A percentile compares a stretch with the other conserved stretches of the same genome.
These are phyloP conservation scores for Encarsia formosa DNA, from an alignment of 2,888 invertebrate species.

Conservation along the genomic window DNA sequence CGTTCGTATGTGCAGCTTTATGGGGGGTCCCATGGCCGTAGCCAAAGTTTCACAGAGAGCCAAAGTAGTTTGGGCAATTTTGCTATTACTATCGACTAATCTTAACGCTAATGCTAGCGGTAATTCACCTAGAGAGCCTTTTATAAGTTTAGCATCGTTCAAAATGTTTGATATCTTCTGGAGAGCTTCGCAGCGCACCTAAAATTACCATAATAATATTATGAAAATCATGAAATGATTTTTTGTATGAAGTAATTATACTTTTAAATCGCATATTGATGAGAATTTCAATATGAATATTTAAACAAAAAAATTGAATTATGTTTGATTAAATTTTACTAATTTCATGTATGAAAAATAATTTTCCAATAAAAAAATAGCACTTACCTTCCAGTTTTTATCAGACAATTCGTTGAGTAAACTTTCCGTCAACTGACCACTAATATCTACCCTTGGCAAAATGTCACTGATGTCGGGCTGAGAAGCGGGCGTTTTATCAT, in stretches of 20 bases:
- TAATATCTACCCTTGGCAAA: constrained; percentile 75
- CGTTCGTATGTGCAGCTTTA: constrained; percentile 73
- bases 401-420: constrained; percentile 77
- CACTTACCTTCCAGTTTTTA: constrained; percentile 84
- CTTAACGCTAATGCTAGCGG: constrained; percentile 74
- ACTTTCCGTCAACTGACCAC: constrained; percentile 75
- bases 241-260: too few species aligned
- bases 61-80: constrained; percentile 79
- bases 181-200: constrained; percentile 54
- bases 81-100: constrained; percentile 86
- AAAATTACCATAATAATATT: constrained; percentile 11
- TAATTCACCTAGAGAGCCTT: constrained; percentile 77
- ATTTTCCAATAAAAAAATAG: neutral
- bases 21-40: constrained; percentile 75
- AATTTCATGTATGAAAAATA: neutral
- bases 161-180: constrained; percentile 66
- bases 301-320: neutral
- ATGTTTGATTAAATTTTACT: neutral
- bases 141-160: constrained; percentile 74
- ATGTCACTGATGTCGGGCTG: constrained; percentile 59
- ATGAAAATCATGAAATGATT: too few species aligned
- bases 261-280: too few species aligned
- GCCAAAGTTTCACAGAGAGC: constrained; percentile 80
- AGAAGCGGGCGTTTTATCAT: constrained; percentile 53
- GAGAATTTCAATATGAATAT: neutral